phyloP scores from a whole-genome alignment of 1,140 invertebrate species.

The Cotesia glomerata region DNA sequence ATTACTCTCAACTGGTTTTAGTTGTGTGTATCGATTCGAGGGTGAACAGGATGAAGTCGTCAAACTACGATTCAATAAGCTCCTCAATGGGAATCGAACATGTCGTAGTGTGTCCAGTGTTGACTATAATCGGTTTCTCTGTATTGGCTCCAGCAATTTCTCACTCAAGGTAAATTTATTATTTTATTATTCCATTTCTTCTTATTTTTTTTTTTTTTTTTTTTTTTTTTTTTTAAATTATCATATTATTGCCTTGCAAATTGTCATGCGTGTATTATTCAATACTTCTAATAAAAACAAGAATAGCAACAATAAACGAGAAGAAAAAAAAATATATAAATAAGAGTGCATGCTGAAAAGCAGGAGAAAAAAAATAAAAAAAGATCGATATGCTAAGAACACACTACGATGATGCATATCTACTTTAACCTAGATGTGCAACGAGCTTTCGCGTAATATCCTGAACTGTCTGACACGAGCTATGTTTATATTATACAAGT shows the following conservation, averaged over 20 bases:
- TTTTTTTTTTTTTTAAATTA: too few species aligned
- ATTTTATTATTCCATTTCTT: neutral
- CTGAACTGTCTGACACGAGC: neutral
- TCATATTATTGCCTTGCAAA: neutral
- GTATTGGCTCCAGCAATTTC: slow-evolving; percentile 62
- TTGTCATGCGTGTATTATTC: neutral
- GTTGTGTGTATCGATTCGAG: slow-evolving; percentile 85
- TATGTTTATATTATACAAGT: neutral
- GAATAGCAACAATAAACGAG: too few species aligned
- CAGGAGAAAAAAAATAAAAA: neutral
- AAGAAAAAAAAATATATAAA: slow-evolving; percentile 1
- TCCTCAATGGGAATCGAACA: slow-evolving; percentile 71
- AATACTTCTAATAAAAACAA: too few species aligned
- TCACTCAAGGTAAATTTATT: slow-evolving; percentile 53
- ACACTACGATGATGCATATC: neutral
- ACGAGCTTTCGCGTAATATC: neutral
- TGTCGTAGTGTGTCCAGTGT: slow-evolving; percentile 69
- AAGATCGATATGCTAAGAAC: neutral
- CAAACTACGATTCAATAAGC: slow-evolving; percentile 70
- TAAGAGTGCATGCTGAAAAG: neutral
- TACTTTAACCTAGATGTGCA: slow-evolving; percentile 1
- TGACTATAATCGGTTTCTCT: slow-evolving; percentile 75
- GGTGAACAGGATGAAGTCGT: slow-evolving; percentile 79
- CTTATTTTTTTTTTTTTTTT: too few species aligned
- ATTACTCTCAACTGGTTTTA: slow-evolving; percentile 53